Conservation (phyloP, 2,797 vertebrate species). For the Florisuga fusca region DNA sequence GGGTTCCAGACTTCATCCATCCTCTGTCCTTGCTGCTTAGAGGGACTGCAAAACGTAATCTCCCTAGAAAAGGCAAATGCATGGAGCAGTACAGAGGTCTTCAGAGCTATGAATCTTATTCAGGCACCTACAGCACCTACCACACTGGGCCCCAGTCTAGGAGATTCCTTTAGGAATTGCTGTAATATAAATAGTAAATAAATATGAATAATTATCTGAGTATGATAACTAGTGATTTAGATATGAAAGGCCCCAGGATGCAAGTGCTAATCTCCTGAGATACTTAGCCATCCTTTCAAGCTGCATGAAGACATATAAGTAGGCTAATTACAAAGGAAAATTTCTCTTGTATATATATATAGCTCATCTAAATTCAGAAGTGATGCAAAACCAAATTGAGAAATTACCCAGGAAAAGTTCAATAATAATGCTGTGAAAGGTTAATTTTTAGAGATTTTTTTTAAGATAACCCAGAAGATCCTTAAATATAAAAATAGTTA, state of each 20-base stretch:
- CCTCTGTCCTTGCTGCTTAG: not conserved
- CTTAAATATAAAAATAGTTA: constrained; percentile 32
- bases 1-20: not conserved
- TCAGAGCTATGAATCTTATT: not conserved
- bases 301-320: constrained; percentile 46
- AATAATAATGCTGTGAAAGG: constrained; percentile 4
- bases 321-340: constrained; percentile 69
- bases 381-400: constrained; percentile 41
- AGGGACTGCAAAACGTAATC: not conserved
- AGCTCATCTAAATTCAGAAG: constrained; percentile 63
- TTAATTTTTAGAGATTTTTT: constrained; percentile 30
- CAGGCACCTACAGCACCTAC: not conserved
- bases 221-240: constrained; percentile 50
- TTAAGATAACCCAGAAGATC: constrained; percentile 12
- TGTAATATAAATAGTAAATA: constrained; percentile 64
- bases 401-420: constrained; percentile 45
- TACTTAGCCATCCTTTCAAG: constrained; percentile 56
- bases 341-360: constrained; percentile 43
- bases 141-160: not conserved
- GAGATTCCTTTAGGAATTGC: constrained; percentile 4
- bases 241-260: constrained; percentile 36
- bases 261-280: constrained; percentile 50
- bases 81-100: not conserved
- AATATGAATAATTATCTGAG: constrained; percentile 59
- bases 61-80: not conserved